Evolutionary conservation across 2,113 vertebrate species (phyloP).

Genomic region (Neodon shergylaensis): DNA sequence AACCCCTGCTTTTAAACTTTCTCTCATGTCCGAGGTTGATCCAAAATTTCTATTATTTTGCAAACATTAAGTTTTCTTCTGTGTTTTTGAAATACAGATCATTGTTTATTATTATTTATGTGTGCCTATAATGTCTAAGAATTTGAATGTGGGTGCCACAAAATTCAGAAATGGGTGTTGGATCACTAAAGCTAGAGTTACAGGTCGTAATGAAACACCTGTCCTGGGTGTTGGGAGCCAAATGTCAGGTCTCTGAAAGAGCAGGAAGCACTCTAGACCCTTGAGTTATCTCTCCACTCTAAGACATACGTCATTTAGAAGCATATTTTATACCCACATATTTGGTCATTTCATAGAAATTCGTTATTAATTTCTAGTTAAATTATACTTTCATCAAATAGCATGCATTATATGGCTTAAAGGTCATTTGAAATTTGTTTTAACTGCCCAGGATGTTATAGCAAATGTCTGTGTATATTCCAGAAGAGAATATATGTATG

Average conservation of each 20-base stretch:
- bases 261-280: neutral
- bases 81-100: neutral
- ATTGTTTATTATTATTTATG: neutral
- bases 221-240: neutral
- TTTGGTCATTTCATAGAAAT: neutral
- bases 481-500: neutral
- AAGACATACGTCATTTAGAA: neutral
- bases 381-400: neutral
- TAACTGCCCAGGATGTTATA: neutral
- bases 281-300: neutral
- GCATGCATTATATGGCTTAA: neutral
- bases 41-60: neutral
- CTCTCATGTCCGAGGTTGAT: neutral
- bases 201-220: too few species aligned
- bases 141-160: neutral
- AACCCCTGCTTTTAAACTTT: neutral
- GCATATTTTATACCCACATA: neutral
- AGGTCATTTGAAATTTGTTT: neutral
- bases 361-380: neutral
- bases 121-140: neutral
- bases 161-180: neutral
- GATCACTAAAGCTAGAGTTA: neutral
- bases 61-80: neutral
- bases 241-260: neutral
- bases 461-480: neutral